Evolutionary conservation across 2,113 vertebrate genomes (phyloP).

Genomic region (Orcinus orca): DNA sequence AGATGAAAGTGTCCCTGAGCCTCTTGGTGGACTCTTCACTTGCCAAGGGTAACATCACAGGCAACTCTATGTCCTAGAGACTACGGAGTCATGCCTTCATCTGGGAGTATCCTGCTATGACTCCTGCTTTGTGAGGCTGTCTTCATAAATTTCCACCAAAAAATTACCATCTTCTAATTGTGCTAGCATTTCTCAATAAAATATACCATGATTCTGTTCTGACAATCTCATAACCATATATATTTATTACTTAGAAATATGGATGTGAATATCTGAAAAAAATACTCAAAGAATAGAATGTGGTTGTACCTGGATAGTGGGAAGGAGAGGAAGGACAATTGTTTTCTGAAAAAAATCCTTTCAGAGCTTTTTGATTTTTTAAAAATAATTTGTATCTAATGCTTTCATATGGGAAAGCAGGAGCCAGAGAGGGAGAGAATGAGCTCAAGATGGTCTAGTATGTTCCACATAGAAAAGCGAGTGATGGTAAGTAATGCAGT

Average conservation of each 20-base stretch:
- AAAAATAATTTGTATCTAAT: not conserved
- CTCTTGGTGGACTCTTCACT: not conserved
- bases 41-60: not conserved
- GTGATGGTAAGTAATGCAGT: not conserved
- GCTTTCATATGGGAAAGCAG: not conserved
- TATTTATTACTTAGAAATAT: not conserved
- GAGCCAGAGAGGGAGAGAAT: not conserved
- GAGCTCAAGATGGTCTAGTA: not conserved
- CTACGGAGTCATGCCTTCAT: not conserved
- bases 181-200: not conserved
- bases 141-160: not conserved
- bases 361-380: not conserved
- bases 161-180: not conserved
- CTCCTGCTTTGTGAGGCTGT: not conserved
- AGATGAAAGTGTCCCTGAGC: not conserved
- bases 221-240: not conserved
- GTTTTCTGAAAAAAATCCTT: not conserved
- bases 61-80: not conserved
- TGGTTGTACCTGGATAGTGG: not conserved
- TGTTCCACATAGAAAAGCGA: not conserved
- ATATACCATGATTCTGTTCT: not conserved
- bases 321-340: not conserved
- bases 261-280: not conserved
- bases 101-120: not conserved
- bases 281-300: not conserved